Evolutionary conservation across 2,113 vertebrate species (phyloP).

Genomic region (Nothocercus julius): DNA sequence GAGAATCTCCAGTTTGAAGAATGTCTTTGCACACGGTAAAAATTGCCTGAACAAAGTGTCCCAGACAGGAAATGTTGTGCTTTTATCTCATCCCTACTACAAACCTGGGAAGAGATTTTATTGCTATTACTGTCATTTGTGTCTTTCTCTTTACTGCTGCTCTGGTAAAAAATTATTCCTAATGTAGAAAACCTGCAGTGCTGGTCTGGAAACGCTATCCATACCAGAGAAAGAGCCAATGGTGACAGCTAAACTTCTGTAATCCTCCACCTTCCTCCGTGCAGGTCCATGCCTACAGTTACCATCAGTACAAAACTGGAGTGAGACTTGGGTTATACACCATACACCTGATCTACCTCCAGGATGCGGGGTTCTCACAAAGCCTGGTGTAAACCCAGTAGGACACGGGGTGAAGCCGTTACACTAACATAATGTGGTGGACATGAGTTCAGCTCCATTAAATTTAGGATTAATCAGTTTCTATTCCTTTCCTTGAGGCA

Average conservation of each 20-base stretch:
- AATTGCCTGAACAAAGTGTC: not conserved
- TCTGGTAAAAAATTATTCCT: not conserved
- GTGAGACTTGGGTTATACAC: not conserved
- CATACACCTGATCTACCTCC: not conserved
- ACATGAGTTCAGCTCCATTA: not conserved
- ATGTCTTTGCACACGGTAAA: not conserved
- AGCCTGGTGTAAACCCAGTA: not conserved
- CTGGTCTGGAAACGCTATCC: not conserved
- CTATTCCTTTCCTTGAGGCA: not conserved
- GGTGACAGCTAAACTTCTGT: not conserved
- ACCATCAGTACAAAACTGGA: not conserved
- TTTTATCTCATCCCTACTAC: not conserved
- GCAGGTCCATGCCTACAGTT: not conserved
- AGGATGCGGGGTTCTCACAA: not conserved
- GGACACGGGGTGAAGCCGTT: not conserved
- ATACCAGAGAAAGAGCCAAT: not conserved
- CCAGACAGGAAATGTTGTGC: not conserved
- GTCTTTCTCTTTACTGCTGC: not conserved
- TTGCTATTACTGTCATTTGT: not conserved
- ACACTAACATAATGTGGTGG: not conserved
- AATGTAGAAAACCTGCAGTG: not conserved
- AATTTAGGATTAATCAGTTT: not conserved
- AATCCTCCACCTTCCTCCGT: not conserved
- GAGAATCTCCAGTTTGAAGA: not conserved
- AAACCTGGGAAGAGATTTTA: not conserved